Evolutionary conservation across 2,888 invertebrate species (phyloP).

Genomic region (Lasiommata megera): DNA sequence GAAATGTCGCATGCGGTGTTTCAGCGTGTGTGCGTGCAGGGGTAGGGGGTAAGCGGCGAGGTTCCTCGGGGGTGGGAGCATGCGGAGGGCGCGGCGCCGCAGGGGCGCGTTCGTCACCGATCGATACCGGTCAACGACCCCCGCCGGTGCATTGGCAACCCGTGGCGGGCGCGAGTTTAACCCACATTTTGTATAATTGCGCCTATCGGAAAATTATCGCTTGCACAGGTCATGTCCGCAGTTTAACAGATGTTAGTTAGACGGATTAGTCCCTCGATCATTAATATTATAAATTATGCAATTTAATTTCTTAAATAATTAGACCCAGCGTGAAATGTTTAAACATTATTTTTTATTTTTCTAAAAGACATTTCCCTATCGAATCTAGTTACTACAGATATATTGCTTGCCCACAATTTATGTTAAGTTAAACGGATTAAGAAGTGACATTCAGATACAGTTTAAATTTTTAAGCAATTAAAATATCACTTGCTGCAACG

Average conservation of each 20-base stretch:
- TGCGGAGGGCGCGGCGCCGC: constrained; percentile 54
- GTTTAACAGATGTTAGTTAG: background rate
- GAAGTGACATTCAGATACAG: no score
- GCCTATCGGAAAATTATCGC: constrained; percentile 32
- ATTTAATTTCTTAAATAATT: no score
- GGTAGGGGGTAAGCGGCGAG: constrained; percentile 39
- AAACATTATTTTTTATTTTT: no score
- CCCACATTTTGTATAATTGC: constrained; percentile 51
- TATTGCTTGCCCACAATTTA: no score
- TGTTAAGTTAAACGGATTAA: no score
- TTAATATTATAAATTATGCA: background rate
- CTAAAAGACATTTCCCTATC: no score
- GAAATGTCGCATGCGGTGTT: constrained; percentile 77
- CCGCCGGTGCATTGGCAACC: constrained; percentile 69
- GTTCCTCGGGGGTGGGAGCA: constrained; percentile 34
- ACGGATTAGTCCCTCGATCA: background rate
- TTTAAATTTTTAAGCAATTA: no score
- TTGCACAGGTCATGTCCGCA: constrained; percentile 28
- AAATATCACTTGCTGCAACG: no score
- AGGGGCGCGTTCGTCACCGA: constrained; percentile 62
- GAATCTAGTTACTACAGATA: no score
- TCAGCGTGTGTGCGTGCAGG: constrained; percentile 45
- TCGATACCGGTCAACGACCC: constrained; percentile 79
- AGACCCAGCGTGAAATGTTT: no score
- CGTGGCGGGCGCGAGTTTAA: constrained; percentile 57